Base-by-base conservation (phyloP, 2,113 vertebrate genomes). In the Alaudala cheleensis region DNA sequence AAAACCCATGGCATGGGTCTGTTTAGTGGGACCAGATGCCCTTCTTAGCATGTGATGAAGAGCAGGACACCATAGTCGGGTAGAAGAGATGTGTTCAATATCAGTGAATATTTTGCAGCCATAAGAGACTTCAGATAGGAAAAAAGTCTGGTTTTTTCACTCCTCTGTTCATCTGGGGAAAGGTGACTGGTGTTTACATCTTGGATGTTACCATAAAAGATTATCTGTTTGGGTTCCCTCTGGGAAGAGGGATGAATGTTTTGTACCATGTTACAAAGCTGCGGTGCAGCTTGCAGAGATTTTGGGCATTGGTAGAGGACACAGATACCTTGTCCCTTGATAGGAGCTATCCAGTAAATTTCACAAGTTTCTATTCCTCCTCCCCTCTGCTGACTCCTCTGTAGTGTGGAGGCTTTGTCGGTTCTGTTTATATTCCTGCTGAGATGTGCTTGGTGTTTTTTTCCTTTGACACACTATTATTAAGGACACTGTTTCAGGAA, bases 81-180 rank as follows among this genome's bases (percentile, higher is more conserved):
- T 14, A 44, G 51, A 44, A 74, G 39, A 40, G 40, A 13, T 0
- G 8, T 13, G 34, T 18, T 84, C 28, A 5, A 31, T 40, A 10
- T 28, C 0, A 0, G 8, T 34, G 20, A 47, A 42, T 9, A 42
- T 53, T 94, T 45, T 5, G 4, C 37, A 61, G 61, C 28, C 0
- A 0, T 54, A 8, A 53, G 33, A 78, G 37, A 31, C 10, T 61
- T 58, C 3, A 0, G 0, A 33, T 39, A 40, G 73, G 61, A 34
- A 71, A 62, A 62, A 64, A 37, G 12, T 23, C 22, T 1, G 1
- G n/a, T n/a, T n/a, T 82, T 34, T 40, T 65, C 22, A 29, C 23
- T 54, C 34, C 54, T 65, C 28, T 49, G 25, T 86, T 51, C 5
- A 9, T 26, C 23, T n/a, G 39, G 25, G 12, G 53, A 33, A 37